Conservation (phyloP, 2,113 vertebrate genomes). For the Ptilorrhoa leucosticta region DNA sequence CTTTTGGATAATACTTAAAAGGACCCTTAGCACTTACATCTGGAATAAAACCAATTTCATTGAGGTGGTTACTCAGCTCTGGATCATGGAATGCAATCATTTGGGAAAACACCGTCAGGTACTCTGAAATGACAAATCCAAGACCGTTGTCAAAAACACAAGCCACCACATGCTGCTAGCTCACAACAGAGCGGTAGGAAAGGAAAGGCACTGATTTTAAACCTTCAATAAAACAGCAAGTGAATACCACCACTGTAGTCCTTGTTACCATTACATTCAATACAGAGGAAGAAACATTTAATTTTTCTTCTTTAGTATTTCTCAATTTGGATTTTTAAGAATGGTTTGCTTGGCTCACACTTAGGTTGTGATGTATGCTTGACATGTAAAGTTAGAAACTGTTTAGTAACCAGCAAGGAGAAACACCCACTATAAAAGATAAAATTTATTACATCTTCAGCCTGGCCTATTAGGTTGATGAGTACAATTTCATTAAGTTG, state of each 20-base stretch:
- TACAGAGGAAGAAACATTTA: not conserved
- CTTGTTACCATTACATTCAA: not conserved
- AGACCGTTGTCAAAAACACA: not conserved
- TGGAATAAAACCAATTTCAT: conserved; percentile 98
- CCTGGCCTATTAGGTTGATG: not conserved
- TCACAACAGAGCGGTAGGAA: not conserved
- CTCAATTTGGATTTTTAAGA: not conserved
- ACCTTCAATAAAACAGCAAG: not conserved
- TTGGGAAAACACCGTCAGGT: conserved; percentile 97
- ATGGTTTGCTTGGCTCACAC: not conserved
- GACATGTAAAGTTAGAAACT: not conserved
- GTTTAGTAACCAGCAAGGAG: not conserved
- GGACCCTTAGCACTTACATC: conserved; percentile 83
- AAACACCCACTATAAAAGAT: not conserved
- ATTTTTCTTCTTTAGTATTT: not conserved
- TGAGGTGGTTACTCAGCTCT: conserved; percentile 97
- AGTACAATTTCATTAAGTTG: not conserved
- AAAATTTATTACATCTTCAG: not conserved
- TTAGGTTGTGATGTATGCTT: not conserved
- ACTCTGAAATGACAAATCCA: conserved; percentile 80
- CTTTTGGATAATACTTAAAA: not conserved
- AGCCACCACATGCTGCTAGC: not conserved
- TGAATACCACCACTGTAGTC: not conserved
- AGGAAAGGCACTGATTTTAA: not conserved
- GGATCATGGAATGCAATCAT: conserved; percentile 99